A percentile compares a stretch with the other conserved stretches of the same genome.
These are phyloP conservation scores for Epizoanthus ramosus DNA, from an alignment of 92 coral and sea anemone genomes.

Conservation along the genomic window DNA sequence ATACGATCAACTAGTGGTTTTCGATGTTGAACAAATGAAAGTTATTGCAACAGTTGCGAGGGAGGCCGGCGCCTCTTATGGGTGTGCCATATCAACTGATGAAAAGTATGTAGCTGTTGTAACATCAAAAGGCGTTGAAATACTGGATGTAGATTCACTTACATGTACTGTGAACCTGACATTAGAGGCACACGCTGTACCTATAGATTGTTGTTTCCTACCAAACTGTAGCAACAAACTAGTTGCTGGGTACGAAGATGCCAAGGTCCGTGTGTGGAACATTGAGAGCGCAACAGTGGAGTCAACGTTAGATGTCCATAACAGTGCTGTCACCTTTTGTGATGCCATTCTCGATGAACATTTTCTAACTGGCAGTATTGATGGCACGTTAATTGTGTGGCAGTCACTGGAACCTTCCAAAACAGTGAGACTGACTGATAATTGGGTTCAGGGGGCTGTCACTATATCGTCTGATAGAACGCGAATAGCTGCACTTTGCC, in stretches of 20 bases:
- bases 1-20: neutral
- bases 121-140: neutral
- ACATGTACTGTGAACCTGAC: neutral
- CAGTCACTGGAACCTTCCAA: neutral
- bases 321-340: neutral
- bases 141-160: slow-evolving; percentile 2
- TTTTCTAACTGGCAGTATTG: slow-evolving; percentile 6
- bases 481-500: slow-evolving; percentile 20
- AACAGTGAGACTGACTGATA: neutral
- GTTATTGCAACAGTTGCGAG: neutral
- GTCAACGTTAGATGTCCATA: neutral
- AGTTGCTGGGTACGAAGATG: slow-evolving; percentile 16
- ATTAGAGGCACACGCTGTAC: neutral
- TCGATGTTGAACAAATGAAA: slow-evolving; percentile 4
- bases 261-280: slow-evolving; percentile 27
- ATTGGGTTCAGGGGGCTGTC: neutral
- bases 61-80: too few species aligned
- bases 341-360: neutral
- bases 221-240: slow-evolving; percentile 7
- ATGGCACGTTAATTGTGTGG: slow-evolving; percentile 20
- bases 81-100: slow-evolving; percentile 14
- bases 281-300: neutral
- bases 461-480: slow-evolving; percentile 29
- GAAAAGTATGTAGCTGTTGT: slow-evolving; percentile 3
- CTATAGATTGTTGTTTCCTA: slow-evolving; percentile 8